Percentiles rank a stretch among this genome's conserved stretches.
These are phyloP conservation scores for Ptyas mucosa DNA, from an alignment of 2,113 vertebrate species.

Conservation along the genomic window DNA sequence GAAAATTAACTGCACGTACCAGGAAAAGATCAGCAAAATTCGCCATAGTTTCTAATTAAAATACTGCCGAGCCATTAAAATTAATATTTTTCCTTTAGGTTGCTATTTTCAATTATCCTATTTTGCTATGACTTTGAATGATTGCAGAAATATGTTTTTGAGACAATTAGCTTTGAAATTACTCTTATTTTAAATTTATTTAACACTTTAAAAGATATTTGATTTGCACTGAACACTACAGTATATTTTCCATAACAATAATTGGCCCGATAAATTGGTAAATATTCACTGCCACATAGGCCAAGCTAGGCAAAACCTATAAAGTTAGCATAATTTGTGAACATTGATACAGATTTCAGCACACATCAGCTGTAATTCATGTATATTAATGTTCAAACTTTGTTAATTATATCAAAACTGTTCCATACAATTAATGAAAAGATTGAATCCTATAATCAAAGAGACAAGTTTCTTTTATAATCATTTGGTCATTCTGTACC, in stretches of 20 bases:
- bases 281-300: background rate
- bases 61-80: background rate
- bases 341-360: background rate
- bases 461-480: background rate
- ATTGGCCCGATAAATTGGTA: background rate
- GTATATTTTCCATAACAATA: background rate
- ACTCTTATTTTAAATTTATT: background rate
- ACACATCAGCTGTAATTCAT: background rate
- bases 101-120: conserved; percentile 10
- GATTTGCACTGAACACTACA: background rate
- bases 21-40: background rate
- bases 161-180: background rate
- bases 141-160: background rate
- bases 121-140: conserved; percentile 3
- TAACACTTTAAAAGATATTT: background rate
- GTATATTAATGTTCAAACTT: background rate
- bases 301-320: background rate
- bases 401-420: background rate
- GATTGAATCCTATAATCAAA: background rate
- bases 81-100: background rate
- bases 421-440: background rate
- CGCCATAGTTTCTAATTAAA: background rate
- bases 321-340: background rate
- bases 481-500: background rate
- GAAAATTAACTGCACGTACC: background rate